Percentiles rank a stretch among this genome's conserved stretches.
These are phyloP conservation scores for Mylabris sibirica DNA, from an alignment of 2,888 invertebrate species.

Conservation along the genomic window DNA sequence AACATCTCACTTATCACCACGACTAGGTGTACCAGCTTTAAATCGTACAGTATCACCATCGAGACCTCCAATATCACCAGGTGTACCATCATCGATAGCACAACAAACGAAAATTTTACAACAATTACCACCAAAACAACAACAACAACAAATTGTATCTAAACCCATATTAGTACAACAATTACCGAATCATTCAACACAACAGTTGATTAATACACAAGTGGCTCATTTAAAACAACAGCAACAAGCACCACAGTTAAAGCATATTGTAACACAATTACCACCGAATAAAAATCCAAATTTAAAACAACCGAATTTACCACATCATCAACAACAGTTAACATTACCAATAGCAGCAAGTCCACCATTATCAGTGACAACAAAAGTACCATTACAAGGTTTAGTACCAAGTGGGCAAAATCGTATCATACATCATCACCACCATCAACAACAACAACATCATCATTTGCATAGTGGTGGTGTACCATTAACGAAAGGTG, in stretches of 20 bases:
- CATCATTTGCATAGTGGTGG: background rate
- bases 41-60: conserved; percentile 42
- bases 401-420: conserved; percentile 59
- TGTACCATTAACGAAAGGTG: conserved; percentile 57
- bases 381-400: conserved; percentile 40
- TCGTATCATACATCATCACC: conserved; percentile 59
- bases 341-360: conserved; percentile 66
- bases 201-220: conserved; percentile 56
- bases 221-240: conserved; percentile 61
- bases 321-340: conserved; percentile 50
- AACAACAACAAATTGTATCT: conserved; percentile 26
- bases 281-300: background rate
- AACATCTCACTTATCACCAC: conserved; percentile 53
- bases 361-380: conserved; percentile 43
- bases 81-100: conserved; percentile 31
- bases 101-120: conserved; percentile 39
- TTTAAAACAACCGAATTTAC: conserved; percentile 36
- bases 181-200: conserved; percentile 16
- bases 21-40: conserved; percentile 40
- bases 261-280: conserved; percentile 50
- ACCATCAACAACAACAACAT: conserved; percentile 64
- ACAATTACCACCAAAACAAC: conserved; percentile 23
- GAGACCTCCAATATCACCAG: conserved; percentile 48
- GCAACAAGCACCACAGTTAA: conserved; percentile 41
- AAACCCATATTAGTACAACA: conserved; percentile 18